Conservation (phyloP, 2,888 invertebrate species). For the Andrena flavipes region DNA sequence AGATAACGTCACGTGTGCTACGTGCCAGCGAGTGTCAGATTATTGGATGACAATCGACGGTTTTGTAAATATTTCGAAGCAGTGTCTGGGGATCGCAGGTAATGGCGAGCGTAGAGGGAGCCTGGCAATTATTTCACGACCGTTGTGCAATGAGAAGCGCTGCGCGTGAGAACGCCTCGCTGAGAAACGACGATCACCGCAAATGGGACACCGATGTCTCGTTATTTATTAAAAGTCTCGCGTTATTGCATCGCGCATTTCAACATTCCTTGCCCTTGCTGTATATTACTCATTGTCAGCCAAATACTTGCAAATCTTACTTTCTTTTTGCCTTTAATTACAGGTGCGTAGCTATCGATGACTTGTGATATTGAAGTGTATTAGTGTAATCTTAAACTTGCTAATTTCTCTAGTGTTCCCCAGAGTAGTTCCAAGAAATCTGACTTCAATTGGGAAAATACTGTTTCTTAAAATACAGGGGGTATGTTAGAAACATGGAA, state of each 20-base stretch:
- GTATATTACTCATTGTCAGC: background rate
- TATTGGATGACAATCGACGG: background rate
- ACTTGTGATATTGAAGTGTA: too few relatives aligned
- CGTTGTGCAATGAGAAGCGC: slow-evolving; percentile 31
- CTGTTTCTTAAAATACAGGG: too few relatives aligned
- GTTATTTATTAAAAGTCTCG: slow-evolving; percentile 19
- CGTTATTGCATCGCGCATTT: slow-evolving; percentile 15
- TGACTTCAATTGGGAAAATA: too few relatives aligned
- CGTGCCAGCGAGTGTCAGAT: background rate
- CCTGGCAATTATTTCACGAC: slow-evolving; percentile 19
- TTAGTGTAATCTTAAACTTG: too few relatives aligned
- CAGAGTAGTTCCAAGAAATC: too few relatives aligned
- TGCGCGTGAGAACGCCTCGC: slow-evolving; percentile 23
- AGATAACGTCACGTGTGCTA: background rate
- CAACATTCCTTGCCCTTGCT: background rate
- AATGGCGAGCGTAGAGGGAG: background rate
- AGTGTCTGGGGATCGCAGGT: background rate
- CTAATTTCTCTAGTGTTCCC: too few relatives aligned
- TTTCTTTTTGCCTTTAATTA: background rate
- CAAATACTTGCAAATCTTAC: background rate
- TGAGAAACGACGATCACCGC: background rate
- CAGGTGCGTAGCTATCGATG: too few relatives aligned
- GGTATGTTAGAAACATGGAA: too few relatives aligned
- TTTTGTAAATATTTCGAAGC: background rate
- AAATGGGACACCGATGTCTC: slow-evolving; percentile 24